Percentiles rank a stretch among this genome's conserved stretches.
phyloP scores from a whole-genome alignment of 2,888 invertebrate species.

The Plebejus anna region DNA sequence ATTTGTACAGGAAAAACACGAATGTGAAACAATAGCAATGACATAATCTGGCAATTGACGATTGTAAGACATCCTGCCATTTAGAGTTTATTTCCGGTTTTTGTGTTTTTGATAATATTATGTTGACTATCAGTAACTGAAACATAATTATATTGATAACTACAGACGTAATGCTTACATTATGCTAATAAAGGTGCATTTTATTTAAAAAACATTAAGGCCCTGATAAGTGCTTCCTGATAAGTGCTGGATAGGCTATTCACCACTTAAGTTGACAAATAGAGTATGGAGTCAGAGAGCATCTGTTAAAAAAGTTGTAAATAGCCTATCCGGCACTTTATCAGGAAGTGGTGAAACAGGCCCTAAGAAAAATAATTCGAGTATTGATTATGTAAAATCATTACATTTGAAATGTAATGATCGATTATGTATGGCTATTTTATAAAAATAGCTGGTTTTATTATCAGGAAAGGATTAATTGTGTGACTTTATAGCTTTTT shows the following conservation, averaged over 20 bases:
- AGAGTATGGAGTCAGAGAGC: no score
- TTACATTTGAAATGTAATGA: background rate
- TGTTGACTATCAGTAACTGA: background rate
- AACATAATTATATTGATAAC: background rate
- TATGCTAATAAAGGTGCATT: no score
- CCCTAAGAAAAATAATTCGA: background rate
- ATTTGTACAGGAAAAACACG: slow-evolving; percentile 15
- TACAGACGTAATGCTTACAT: background rate
- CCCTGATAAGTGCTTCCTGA: no score
- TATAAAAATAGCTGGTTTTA: background rate
- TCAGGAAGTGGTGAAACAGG: no score
- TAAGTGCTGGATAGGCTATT: no score
- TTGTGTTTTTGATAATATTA: background rate
- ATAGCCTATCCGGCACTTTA: no score
- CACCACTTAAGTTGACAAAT: no score
- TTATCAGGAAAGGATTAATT: slow-evolving; percentile 7
- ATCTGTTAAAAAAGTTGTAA: no score
- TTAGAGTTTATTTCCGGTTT: slow-evolving; percentile 33
- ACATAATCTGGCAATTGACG: slow-evolving; percentile 46
- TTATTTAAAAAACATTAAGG: no score
- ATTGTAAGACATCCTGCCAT: slow-evolving; percentile 50
- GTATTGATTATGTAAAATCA: background rate
- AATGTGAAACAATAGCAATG: slow-evolving; percentile 46
- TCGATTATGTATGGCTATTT: background rate
- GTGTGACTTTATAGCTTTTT: slow-evolving; percentile 9